Conservation (phyloP, 1,140 invertebrate genomes). For the Psilanteris sp. region DNA sequence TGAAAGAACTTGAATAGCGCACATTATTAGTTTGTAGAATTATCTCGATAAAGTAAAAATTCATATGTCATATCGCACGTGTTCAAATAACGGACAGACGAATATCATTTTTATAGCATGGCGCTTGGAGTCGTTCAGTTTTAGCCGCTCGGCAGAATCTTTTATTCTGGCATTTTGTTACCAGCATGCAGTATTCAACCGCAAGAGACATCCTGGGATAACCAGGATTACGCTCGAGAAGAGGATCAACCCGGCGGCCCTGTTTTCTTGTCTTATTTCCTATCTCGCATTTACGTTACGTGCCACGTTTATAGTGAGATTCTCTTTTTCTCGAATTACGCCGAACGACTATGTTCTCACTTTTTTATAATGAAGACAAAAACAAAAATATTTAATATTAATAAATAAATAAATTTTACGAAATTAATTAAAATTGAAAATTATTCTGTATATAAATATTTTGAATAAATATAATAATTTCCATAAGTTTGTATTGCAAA, state of each 20-base stretch:
- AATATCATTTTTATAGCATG: conserved; percentile 48
- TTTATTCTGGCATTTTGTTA: conserved; percentile 56
- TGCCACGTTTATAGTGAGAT: conserved; percentile 41
- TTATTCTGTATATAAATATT: too few species aligned
- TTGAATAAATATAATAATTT: too few species aligned
- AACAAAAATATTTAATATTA: conserved; percentile 34
- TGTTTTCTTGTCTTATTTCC: conserved; percentile 50
- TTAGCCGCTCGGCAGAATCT: conserved; percentile 37
- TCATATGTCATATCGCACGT: conserved; percentile 9
- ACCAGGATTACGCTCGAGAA: conserved; percentile 52
- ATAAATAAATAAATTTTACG: conserved; percentile 42
- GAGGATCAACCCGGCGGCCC: conserved; percentile 49
- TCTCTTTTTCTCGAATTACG: conserved; percentile 48
- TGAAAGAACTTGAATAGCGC: too few species aligned
- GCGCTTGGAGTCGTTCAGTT: conserved; percentile 37
- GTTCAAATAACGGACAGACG: conserved; percentile 6
- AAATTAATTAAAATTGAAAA: too few species aligned
- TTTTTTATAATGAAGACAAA: conserved; percentile 29
- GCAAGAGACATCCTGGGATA: conserved; percentile 50
- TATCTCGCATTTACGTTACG: conserved; percentile 41
- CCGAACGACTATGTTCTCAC: conserved; percentile 41
- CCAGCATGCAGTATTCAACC: conserved; percentile 54
- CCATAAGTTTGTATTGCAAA: too few species aligned
- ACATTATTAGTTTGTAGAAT: too few species aligned
- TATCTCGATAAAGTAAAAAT: conserved; percentile 5